phyloP scores from a whole-genome alignment of 1,140 invertebrate species.

The Drosophila ogumai region DNA sequence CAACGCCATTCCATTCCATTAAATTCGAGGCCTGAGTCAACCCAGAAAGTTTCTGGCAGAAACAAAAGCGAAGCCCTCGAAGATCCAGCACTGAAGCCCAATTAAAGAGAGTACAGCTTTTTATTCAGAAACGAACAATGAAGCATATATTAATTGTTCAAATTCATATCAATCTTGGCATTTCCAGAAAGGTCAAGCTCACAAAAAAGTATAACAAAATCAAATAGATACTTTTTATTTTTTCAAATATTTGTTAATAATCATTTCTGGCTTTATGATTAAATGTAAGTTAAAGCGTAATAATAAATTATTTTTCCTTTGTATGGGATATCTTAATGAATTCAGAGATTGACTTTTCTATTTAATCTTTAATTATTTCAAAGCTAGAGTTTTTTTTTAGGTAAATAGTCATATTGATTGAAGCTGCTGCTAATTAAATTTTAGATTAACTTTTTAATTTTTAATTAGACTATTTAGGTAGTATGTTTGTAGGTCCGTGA shows the following conservation, averaged over 20 bases:
- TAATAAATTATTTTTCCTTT: background rate
- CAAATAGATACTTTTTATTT: background rate
- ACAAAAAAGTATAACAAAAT: background rate
- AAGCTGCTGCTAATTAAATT: too few relatives aligned
- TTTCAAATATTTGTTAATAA: background rate
- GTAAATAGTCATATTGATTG: too few relatives aligned
- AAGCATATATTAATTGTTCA: background rate
- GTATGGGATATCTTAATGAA: too few relatives aligned
- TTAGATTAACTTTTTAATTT: too few relatives aligned
- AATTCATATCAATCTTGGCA: background rate
- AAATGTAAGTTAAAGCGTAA: background rate
- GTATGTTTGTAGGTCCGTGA: background rate
- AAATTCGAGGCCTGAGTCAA: constrained; percentile 19
- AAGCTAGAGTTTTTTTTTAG: too few relatives aligned
- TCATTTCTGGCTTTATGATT: too few relatives aligned
- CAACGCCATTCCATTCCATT: constrained; percentile 33
- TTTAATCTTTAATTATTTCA: too few relatives aligned
- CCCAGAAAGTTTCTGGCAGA: constrained; percentile 2
- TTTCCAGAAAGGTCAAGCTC: background rate
- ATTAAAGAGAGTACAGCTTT: background rate
- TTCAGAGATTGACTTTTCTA: too few relatives aligned
- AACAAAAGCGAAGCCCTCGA: constrained; percentile 12
- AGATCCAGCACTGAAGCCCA: background rate
- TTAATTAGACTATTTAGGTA: background rate
- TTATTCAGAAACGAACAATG: background rate